Evolutionary conservation across 2,888 invertebrate species (phyloP).

Genomic region (Brachylomia viminalis): DNA sequence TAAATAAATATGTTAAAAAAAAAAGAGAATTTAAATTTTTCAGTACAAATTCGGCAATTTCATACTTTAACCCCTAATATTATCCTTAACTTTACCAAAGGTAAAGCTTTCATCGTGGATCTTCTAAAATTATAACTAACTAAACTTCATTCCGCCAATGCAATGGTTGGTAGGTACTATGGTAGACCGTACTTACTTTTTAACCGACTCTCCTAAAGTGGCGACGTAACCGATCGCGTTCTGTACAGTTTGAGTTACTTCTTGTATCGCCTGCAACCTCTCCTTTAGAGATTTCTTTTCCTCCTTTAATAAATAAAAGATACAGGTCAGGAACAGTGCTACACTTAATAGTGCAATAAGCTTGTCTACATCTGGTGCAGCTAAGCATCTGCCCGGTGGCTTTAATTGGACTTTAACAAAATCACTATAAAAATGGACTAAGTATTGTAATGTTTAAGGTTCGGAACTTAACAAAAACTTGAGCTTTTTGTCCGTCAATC

Average conservation of each 20-base stretch:
- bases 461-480: no score
- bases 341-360: background rate
- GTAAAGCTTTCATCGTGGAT: background rate
- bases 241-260: constrained; percentile 99
- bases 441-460: no score
- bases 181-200: constrained; percentile 94
- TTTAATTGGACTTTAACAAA: background rate
- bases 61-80: no score
- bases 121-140: background rate
- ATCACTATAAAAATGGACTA: background rate
- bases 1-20: no score
- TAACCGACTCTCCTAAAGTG: constrained; percentile 97
- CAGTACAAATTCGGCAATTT: no score
- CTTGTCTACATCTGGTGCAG: constrained; percentile 5
- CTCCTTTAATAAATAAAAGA: constrained; percentile 92
- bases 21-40: no score
- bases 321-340: background rate
- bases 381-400: background rate
- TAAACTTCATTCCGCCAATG: no score
- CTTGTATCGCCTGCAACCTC: constrained; percentile 98
- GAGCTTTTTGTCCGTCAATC: background rate
- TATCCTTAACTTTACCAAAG: background rate
- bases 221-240: constrained; percentile 98
- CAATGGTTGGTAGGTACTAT: no score
- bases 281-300: constrained; percentile 99